Evolutionary conservation across 2,113 vertebrate genomes (phyloP).

Genomic region (Bos indicus): DNA sequence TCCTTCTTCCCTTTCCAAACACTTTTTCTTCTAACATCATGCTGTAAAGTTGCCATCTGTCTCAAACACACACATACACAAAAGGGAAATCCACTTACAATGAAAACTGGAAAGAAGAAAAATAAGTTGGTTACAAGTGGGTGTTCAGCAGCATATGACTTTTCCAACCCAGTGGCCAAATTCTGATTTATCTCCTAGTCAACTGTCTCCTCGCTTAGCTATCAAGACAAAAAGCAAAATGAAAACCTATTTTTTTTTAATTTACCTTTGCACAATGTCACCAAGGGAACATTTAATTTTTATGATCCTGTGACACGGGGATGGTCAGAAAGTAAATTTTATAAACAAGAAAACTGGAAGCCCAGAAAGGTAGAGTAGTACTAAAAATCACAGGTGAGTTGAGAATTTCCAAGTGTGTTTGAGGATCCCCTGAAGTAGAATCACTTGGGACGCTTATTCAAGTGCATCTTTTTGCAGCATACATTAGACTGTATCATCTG

Average conservation of each 20-base stretch:
- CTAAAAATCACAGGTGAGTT: background rate
- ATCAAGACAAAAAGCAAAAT: conserved; percentile 8
- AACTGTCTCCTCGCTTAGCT: background rate
- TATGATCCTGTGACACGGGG: background rate
- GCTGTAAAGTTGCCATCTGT: conserved; percentile 75
- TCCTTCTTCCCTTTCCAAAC: conserved; percentile 65
- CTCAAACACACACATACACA: conserved; percentile 70
- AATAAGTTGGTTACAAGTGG: conserved; percentile 54
- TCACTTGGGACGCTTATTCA: background rate
- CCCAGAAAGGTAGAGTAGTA: background rate
- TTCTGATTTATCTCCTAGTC: background rate
- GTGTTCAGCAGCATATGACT: conserved; percentile 16
- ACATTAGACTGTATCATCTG: background rate
- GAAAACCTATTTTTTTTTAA: background rate
- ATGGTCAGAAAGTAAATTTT: background rate
- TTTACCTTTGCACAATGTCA: background rate
- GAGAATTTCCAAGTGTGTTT: background rate
- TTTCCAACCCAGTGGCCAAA: conserved; percentile 10
- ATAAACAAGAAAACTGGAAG: background rate
- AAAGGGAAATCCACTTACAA: conserved; percentile 72
- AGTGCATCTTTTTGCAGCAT: background rate
- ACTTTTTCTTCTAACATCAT: conserved; percentile 71
- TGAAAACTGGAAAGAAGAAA: conserved; percentile 60
- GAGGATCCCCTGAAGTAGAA: background rate
- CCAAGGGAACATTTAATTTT: background rate